phyloP scores from a whole-genome alignment of 2,797 vertebrate genomes.

The Tragopan temminckii region DNA sequence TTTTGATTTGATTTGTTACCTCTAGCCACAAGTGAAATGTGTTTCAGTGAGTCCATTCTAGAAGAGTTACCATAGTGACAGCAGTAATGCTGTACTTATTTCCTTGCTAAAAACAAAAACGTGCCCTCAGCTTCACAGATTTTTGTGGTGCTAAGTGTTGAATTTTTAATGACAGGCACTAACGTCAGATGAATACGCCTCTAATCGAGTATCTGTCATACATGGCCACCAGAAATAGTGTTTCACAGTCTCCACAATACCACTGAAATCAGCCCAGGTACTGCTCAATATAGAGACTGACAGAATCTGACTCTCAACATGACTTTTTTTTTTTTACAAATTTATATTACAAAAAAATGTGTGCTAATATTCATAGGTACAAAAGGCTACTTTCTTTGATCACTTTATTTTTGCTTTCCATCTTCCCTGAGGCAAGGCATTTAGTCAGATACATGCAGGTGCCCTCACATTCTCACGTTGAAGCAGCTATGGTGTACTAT shows the following conservation, averaged over 20 bases:
- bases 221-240: neutral
- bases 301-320: neutral
- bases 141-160: constrained; percentile 4
- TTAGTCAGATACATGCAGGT: neutral
- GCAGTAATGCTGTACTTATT: neutral
- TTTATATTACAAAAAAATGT: neutral
- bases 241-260: neutral
- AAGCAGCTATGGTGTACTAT: neutral
- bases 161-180: constrained; percentile 39
- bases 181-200: neutral
- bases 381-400: neutral
- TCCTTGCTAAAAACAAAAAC: constrained; percentile 34
- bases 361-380: neutral
- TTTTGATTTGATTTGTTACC: constrained; percentile 45
- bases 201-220: neutral
- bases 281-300: neutral
- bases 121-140: constrained; percentile 6
- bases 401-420: neutral
- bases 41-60: neutral
- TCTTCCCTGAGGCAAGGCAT: neutral
- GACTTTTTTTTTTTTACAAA: neutral
- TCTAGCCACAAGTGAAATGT: constrained; percentile 25
- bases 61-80: constrained; percentile 59
- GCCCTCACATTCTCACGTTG: neutral
- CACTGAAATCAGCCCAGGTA: neutral